These are phyloP conservation scores for Heliconius himera DNA, from an alignment of 1,140 invertebrate species.

Conservation along the genomic window DNA sequence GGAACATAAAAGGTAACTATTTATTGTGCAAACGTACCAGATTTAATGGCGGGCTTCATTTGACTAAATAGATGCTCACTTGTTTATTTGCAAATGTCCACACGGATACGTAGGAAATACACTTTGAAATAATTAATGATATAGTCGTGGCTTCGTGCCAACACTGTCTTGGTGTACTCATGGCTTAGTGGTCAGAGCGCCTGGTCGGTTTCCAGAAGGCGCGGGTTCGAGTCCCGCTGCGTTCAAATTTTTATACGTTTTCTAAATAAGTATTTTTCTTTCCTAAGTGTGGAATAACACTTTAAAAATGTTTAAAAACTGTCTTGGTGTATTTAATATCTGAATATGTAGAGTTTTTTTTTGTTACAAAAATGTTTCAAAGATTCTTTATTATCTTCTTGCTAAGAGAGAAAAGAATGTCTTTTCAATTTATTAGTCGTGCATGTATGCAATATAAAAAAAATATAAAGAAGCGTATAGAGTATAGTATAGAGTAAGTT, in stretches of 20 bases:
- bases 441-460: too few relatives aligned
- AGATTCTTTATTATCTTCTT: background rate
- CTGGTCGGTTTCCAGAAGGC: too few relatives aligned
- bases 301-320: too few relatives aligned
- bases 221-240: too few relatives aligned
- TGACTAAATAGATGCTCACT: conserved; percentile 28
- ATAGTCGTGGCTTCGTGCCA: background rate
- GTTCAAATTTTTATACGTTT: too few relatives aligned
- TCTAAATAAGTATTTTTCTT: too few relatives aligned
- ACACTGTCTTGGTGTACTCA: background rate
- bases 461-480: too few relatives aligned
- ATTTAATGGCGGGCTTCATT: conserved; percentile 28
- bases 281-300: too few relatives aligned
- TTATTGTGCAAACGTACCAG: conserved; percentile 30
- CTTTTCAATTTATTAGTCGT: background rate
- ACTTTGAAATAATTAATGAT: background rate
- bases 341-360: background rate
- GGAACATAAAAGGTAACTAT: conserved; percentile 37
- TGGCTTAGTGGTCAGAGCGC: too few relatives aligned
- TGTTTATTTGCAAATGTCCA: conserved; percentile 12
- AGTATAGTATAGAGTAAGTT: too few relatives aligned
- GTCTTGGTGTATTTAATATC: background rate
- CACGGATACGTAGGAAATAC: background rate
- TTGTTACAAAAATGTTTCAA: too few relatives aligned
- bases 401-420: background rate